phyloP scores from a whole-genome alignment of 2,888 invertebrate species.

The Hymenopus coronatus region DNA sequence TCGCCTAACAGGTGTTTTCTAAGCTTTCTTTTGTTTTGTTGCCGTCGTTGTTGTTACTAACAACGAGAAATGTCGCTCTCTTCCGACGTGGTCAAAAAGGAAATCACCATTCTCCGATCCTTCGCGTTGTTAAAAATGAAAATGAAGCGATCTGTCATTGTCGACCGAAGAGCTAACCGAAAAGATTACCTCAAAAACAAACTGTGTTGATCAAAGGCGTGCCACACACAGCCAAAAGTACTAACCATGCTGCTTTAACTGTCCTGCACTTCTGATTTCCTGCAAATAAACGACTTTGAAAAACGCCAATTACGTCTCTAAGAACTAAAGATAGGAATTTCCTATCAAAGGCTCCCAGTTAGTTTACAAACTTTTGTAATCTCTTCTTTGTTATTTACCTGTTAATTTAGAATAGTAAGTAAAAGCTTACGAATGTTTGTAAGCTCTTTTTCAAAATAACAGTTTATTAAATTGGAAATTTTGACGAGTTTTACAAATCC shows the following conservation, averaged over 20 bases:
- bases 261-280: not conserved
- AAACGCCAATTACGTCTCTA: too few relatives aligned
- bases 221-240: not conserved
- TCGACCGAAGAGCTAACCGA: not conserved
- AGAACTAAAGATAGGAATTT: too few relatives aligned
- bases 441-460: too few relatives aligned
- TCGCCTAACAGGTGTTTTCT: conserved; percentile 7
- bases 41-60: not conserved
- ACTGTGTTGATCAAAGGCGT: not conserved
- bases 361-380: too few relatives aligned
- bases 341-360: too few relatives aligned
- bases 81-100: not conserved
- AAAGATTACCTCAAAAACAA: not conserved
- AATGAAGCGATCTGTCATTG: not conserved
- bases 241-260: not conserved
- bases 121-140: not conserved
- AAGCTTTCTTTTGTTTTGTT: not conserved
- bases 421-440: too few relatives aligned
- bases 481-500: too few relatives aligned
- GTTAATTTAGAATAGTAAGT: too few relatives aligned
- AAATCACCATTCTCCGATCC: not conserved
- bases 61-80: not conserved
- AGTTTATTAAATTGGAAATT: too few relatives aligned
- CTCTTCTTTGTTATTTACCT: too few relatives aligned
- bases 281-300: too few relatives aligned